phyloP scores from a whole-genome alignment of 2,797 vertebrate genomes.

The Acanthiza pusilla region DNA sequence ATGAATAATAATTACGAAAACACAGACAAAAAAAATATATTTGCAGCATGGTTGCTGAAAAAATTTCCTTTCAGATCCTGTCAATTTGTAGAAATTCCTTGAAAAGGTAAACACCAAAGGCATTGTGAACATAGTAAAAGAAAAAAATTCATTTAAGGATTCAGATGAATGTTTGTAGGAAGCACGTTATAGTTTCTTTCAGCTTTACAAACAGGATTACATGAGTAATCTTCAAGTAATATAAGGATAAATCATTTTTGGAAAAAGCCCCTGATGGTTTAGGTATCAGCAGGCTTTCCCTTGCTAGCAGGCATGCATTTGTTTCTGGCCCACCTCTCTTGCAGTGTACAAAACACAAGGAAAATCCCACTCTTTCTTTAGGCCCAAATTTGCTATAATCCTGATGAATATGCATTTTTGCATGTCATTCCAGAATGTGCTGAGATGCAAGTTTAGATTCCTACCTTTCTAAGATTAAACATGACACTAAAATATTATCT shows the following conservation, averaged over 20 bases:
- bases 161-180: constrained; percentile 36
- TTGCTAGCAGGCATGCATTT: constrained; percentile 48
- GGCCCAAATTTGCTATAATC: constrained; percentile 33
- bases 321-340: constrained; percentile 39
- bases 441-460: not conserved
- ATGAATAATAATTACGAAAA: not conserved
- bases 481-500: not conserved
- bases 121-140: not conserved
- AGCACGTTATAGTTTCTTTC: constrained; percentile 16
- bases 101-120: not conserved
- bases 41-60: not conserved
- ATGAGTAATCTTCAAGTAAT: constrained; percentile 59
- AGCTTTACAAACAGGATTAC: constrained; percentile 67
- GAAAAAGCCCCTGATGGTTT: constrained; percentile 39
- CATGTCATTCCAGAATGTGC: not conserved
- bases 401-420: constrained; percentile 23
- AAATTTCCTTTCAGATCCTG: not conserved
- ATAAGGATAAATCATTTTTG: constrained; percentile 49
- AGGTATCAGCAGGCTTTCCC: constrained; percentile 43
- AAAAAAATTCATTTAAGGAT: not conserved
- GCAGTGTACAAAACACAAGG: not conserved
- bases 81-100: not conserved
- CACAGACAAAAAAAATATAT: not conserved
- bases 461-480: not conserved
- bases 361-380: constrained; percentile 42